A percentile compares a stretch with the other conserved stretches of the same genome.
phyloP scores from a whole-genome alignment of 2,888 invertebrate species.

The Colletes collaris region DNA sequence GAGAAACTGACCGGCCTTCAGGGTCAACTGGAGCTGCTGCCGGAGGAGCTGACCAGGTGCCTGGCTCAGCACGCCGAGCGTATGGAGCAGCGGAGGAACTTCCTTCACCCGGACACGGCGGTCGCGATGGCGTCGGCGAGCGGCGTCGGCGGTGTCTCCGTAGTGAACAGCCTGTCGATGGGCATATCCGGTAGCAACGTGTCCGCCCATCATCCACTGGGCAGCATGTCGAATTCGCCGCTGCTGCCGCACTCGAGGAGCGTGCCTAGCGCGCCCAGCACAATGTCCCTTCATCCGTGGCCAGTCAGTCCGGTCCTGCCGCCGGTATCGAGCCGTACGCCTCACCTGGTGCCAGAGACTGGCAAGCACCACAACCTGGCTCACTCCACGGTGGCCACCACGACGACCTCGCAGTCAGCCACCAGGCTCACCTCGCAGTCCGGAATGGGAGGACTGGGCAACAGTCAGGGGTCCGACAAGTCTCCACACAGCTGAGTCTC shows the following conservation, averaged over 20 bases:
- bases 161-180: slow-evolving; percentile 79
- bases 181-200: slow-evolving; percentile 72
- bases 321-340: slow-evolving; percentile 88
- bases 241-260: slow-evolving; percentile 84
- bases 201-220: slow-evolving; percentile 77
- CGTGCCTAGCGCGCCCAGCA: slow-evolving; percentile 84
- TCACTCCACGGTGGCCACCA: slow-evolving; percentile 65
- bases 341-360: slow-evolving; percentile 89
- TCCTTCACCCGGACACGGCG: slow-evolving; percentile 94
- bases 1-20: slow-evolving; percentile 94
- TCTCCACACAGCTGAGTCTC: slow-evolving; percentile 82
- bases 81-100: slow-evolving; percentile 92
- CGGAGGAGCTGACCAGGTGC: slow-evolving; percentile 91
- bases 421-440: slow-evolving; percentile 78
- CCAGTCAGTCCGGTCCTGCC: slow-evolving; percentile 91
- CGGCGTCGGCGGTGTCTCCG: slow-evolving; percentile 83
- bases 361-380: slow-evolving; percentile 70
- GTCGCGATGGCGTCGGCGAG: slow-evolving; percentile 84
- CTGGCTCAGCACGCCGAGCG: slow-evolving; percentile 90
- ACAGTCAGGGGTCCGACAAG: slow-evolving; percentile 80
- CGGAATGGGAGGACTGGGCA: slow-evolving; percentile 80
- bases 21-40: slow-evolving; percentile 93
- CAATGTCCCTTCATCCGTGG: slow-evolving; percentile 89
- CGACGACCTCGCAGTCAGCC: slow-evolving; percentile 76
- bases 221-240: slow-evolving; percentile 77